phyloP scores from a whole-genome alignment of 2,888 invertebrate species.

The Ennomos fuscantarius region DNA sequence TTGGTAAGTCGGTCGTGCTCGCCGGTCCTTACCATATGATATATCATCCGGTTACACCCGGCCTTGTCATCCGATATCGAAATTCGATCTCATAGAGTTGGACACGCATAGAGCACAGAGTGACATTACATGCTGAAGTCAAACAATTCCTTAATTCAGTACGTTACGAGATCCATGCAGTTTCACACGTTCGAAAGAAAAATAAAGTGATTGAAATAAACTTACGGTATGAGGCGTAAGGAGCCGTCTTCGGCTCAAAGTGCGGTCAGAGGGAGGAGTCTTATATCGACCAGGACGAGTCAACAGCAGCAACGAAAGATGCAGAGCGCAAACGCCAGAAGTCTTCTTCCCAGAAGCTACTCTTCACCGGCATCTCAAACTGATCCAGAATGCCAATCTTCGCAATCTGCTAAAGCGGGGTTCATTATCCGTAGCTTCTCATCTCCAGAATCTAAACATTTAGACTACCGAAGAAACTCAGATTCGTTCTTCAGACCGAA shows the following conservation, averaged over 20 bases:
- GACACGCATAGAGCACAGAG: constrained; percentile 68
- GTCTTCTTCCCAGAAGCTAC: constrained; percentile 72
- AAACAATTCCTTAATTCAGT: constrained; percentile 61
- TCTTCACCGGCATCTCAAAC: constrained; percentile 71
- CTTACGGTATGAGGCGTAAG: constrained; percentile 66
- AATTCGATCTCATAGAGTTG: constrained; percentile 66
- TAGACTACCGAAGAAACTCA: constrained; percentile 64
- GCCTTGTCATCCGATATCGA: constrained; percentile 77
- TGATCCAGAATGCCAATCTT: constrained; percentile 50
- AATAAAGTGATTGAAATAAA: constrained; percentile 32
- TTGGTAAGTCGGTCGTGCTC: constrained; percentile 67
- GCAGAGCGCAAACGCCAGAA: constrained; percentile 57
- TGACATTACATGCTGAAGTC: constrained; percentile 63
- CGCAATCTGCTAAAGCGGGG: constrained; percentile 51
- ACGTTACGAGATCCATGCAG: constrained; percentile 52
- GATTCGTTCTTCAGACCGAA: constrained; percentile 70
- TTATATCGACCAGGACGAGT: constrained; percentile 70
- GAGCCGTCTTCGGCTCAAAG: constrained; percentile 56
- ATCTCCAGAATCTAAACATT: constrained; percentile 71
- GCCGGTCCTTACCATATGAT: constrained; percentile 77
- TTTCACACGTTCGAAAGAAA: constrained; percentile 56
- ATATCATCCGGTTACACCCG: constrained; percentile 71
- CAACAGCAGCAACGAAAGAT: constrained; percentile 71
- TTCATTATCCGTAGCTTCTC: constrained; percentile 74
- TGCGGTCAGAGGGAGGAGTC: constrained; percentile 64